phyloP scores from a whole-genome alignment of 2,797 vertebrate genomes.

The Tamandua tetradactyla region DNA sequence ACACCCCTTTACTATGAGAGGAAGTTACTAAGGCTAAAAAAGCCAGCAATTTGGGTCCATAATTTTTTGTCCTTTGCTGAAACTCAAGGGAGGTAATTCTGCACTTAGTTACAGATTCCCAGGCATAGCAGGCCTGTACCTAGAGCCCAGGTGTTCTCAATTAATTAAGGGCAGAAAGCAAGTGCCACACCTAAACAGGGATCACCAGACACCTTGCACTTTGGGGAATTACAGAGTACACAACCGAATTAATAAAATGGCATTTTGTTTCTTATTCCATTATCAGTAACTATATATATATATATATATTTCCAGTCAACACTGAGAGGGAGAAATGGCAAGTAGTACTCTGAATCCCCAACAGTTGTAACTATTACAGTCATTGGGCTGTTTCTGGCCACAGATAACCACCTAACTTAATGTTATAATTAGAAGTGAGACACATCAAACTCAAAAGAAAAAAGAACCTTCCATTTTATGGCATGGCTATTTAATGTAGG shows the following conservation, averaged over 20 bases:
- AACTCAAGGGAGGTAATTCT: neutral
- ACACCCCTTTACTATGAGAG: neutral
- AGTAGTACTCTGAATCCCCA: neutral
- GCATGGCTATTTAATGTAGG: neutral
- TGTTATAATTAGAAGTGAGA: neutral
- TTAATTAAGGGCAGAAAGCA: neutral
- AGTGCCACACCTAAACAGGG: neutral
- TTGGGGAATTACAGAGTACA: neutral
- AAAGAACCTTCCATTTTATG: neutral
- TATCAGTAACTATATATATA: neutral
- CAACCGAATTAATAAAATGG: neutral
- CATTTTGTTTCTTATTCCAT: neutral
- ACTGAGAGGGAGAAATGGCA: neutral
- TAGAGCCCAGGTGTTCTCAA: neutral
- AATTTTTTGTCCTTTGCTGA: neutral
- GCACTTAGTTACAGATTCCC: neutral
- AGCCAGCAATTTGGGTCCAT: neutral
- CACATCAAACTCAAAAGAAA: neutral
- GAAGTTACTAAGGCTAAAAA: neutral
- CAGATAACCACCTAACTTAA: neutral
- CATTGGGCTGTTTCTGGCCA: no score
- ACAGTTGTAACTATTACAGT: neutral
- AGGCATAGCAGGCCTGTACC: neutral
- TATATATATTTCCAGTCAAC: neutral
- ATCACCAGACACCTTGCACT: neutral